Base-by-base conservation (phyloP, 2,797 vertebrate genomes). In the Enteromius afrohamiltoni region DNA sequence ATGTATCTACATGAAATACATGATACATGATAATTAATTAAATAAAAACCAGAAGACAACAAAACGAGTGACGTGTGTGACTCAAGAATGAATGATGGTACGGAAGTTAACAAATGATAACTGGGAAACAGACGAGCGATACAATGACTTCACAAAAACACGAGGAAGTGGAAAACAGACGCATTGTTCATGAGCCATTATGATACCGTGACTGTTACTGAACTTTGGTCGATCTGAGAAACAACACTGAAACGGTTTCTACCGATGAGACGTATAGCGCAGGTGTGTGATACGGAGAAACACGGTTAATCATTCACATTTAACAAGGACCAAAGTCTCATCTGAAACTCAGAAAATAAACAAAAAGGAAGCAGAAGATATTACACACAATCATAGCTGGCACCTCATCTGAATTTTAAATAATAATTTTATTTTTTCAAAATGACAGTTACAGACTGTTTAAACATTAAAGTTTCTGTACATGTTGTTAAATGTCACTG, bases 281-380 rank as follows among this genome's bases (percentile, higher is more conserved):
- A 8, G 51, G 45, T 68, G 58, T 31, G 64, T 53, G 29, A 3
- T 45, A 47, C 11, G 55, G 49, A 73, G 55, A 58, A 71, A 70
- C 53, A 37, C 79, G 53, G 84, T 84, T 23, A 89, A 89, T 85
- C 81, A 89, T 89, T 89, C 42, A 85, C 82, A 55, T 60, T 65
- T 60, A 85, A 79, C 26, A 23, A 47, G 70, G 86, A 71, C 47
- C 85, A 89, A 86, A 89, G 88, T 88, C 84, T 84, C 37, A 17
- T 51, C 45, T 79, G 16, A 86, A 79, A 31, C 79, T 76, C 26
- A 65, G 75, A 58, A 69, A 79, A 68, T 58, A 55, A 83, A 80
- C 40, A 82, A 65, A 49, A n/a, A 31, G 16, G 16, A 37, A 49
- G 53, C 21, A 60, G 23, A 60, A 29, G 19, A 73, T 34, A 42